Evolutionary conservation across 2,888 invertebrate species (phyloP), one percentile per base, ranked within the genome.

Genomic region (Drepanosiphum platanoidis): DNA sequence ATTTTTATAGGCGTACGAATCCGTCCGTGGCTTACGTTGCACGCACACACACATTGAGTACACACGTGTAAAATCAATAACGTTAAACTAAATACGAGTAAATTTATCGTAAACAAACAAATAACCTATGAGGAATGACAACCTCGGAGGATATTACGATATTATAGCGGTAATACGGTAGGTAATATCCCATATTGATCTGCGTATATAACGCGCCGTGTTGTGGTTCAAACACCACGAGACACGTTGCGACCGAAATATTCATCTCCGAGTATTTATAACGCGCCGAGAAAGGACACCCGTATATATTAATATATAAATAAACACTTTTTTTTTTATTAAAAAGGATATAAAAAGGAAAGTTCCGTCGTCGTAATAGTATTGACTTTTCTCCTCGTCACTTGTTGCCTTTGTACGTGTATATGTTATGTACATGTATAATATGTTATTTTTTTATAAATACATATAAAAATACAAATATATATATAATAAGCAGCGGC

Each of bases 361-460:
- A 70, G n/a, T 79, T n/a, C 39, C 42, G 36, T 22, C n/a, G 68
- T 9, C 9, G 39, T 42, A 34, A 13, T n/a, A 36, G 39, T 79
- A 81, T 71, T 70, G 80, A 81, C 80, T 70, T 71, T 52, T 15
- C 58, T 36, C 36, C n/a, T 70, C 22, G 30, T 18, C 70, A 81
- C 58, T 70, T 81, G 70, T 81, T 81, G 70, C 58, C 30, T n/a
- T 5, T 13, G 61, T 52, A 22, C 22, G 27, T 61, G 52, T 18
- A 7, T 18, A 22, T 52, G 22, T 7, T 52, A 22, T 52, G 52
- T 52, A 5, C 22, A 22, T 52, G 52, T 52, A 5, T 52, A n/a
- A n/a, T n/a, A n/a, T n/a, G n/a, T n/a, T n/a, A n/a, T n/a, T n/a
- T n/a, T n/a, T n/a, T n/a, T n/a, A n/a, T n/a, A n/a, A n/a, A n/a